Percentiles rank a stretch among this genome's conserved stretches.
phyloP scores from a whole-genome alignment of 2,888 invertebrate genomes.

The Julus scanicus region DNA sequence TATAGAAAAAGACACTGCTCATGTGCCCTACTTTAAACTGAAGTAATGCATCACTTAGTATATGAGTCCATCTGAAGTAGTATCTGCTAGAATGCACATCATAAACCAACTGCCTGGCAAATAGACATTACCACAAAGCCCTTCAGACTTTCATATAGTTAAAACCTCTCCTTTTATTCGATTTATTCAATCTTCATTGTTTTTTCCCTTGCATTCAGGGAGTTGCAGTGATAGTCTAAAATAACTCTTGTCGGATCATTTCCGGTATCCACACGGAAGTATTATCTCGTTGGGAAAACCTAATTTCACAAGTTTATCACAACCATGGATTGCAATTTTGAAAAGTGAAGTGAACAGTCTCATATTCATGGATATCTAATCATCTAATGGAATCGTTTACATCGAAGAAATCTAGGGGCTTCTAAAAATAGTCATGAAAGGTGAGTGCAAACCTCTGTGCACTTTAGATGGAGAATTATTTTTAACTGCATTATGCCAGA shows the following conservation, averaged over 20 bases:
- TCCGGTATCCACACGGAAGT: not conserved
- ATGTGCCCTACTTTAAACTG: too few relatives aligned
- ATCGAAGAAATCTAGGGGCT: not conserved
- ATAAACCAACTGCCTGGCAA: not conserved
- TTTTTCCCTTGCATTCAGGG: not conserved
- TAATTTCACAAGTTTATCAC: not conserved
- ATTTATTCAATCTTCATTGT: not conserved
- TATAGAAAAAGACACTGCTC: too few relatives aligned
- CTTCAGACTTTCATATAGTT: not conserved
- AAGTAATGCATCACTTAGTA: too few relatives aligned
- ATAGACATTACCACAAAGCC: not conserved
- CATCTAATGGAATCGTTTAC: not conserved
- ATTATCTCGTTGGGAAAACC: constrained; percentile 8
- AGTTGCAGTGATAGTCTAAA: not conserved
- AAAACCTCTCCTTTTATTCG: too few relatives aligned
- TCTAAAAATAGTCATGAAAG: not conserved
- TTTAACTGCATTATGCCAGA: not conserved
- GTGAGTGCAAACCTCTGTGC: not conserved
- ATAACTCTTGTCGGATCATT: not conserved
- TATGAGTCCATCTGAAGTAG: not conserved
- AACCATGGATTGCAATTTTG: not conserved
- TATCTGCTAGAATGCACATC: not conserved
- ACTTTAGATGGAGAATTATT: not conserved
- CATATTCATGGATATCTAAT: constrained; percentile 9
- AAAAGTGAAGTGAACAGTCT: not conserved